Conservation (phyloP, 2,797 vertebrate species). For the Eulemur mongoz region DNA sequence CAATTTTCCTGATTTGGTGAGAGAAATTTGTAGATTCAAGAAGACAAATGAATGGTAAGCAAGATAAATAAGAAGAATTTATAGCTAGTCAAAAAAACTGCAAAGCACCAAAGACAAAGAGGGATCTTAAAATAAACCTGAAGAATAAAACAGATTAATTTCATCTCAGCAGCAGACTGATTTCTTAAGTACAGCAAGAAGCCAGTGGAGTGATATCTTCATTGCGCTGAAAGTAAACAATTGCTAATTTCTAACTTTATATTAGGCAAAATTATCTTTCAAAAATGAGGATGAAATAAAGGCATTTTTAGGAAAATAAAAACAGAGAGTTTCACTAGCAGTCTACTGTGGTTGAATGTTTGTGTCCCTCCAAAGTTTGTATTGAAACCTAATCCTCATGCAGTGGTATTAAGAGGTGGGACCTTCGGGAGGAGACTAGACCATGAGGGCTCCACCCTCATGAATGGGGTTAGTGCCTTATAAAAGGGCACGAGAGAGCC, state of each 20-base stretch:
- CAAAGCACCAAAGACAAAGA: not conserved
- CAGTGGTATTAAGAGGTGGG: not conserved
- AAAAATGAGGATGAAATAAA: not conserved
- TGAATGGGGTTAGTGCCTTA: not conserved
- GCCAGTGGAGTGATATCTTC: not conserved
- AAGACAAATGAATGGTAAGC: not conserved
- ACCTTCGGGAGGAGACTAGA: not conserved
- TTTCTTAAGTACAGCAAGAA: not conserved
- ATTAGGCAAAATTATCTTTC: not conserved
- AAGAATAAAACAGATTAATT: not conserved
- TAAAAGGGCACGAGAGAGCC: too few relatives aligned
- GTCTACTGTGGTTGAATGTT: not conserved
- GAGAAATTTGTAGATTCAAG: not conserved
- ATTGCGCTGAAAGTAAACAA: not conserved
- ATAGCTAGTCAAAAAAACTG: not conserved
- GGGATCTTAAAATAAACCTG: not conserved
- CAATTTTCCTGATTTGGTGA: not conserved
- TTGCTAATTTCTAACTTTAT: not conserved
- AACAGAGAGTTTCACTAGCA: not conserved
- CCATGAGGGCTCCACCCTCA: not conserved
- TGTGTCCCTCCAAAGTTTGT: not conserved
- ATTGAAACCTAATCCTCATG: not conserved
- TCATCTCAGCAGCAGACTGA: not conserved
- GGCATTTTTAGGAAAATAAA: not conserved
- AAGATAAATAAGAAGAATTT: not conserved